phyloP scores from a whole-genome alignment of 1,140 invertebrate species.

The Sitophilus oryzae region DNA sequence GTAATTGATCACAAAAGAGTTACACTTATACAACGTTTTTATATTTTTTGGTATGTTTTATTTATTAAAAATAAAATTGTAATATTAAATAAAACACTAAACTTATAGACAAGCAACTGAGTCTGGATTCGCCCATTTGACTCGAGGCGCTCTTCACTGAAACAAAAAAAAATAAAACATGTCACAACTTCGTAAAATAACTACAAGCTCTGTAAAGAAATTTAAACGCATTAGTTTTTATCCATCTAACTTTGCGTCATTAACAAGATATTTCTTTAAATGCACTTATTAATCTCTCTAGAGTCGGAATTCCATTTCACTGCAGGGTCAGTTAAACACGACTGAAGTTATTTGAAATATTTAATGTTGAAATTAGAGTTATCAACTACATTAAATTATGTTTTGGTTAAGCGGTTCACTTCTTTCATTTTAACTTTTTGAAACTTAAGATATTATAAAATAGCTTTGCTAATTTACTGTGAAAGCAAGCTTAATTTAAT shows the following conservation, averaged over 20 bases:
- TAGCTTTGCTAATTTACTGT: neutral
- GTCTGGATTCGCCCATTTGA: conserved; percentile 1
- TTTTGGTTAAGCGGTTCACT: neutral
- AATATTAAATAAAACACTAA: neutral
- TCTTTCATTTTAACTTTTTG: neutral
- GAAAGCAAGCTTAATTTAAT: no score
- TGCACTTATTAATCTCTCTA: neutral
- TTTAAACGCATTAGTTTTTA: neutral
- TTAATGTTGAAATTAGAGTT: neutral
- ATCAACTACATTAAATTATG: neutral
- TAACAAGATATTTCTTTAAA: neutral
- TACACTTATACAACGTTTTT: no score
- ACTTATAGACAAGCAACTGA: conserved; percentile 4
- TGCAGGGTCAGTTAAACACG: neutral
- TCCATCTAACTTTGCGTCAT: neutral
- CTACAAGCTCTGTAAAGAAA: neutral
- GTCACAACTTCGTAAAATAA: neutral
- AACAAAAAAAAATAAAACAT: conserved; percentile 13
- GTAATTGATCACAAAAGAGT: neutral
- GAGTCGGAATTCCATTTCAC: neutral
- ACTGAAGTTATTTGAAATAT: neutral
- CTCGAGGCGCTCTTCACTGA: conserved; percentile 16
- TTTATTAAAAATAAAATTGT: no score
- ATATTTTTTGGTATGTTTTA: no score
- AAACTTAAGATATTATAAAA: neutral